These are phyloP conservation scores for Agrochola lota DNA, from an alignment of 2,888 invertebrate species.

Conservation along the genomic window DNA sequence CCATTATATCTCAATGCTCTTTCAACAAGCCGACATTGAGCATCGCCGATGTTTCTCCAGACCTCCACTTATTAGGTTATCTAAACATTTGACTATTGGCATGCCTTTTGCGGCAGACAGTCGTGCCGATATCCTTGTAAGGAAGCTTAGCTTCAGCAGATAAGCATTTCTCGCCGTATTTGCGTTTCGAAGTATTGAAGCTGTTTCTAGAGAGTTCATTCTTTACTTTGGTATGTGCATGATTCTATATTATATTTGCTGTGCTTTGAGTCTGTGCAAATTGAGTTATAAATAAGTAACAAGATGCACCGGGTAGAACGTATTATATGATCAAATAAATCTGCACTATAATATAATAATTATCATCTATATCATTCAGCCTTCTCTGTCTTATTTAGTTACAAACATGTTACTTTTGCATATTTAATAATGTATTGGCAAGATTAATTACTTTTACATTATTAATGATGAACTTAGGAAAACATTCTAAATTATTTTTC, in stretches of 20 bases:
- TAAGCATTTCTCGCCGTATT: constrained; percentile 58
- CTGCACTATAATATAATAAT: not conserved
- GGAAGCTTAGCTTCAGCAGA: constrained; percentile 54
- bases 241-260: constrained; percentile 14
- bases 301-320: not conserved
- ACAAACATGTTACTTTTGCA: not conserved
- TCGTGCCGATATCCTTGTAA: constrained; percentile 63
- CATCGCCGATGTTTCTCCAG: constrained; percentile 54
- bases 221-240: not conserved
- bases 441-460: not conserved
- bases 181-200: constrained; percentile 43
- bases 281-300: constrained; percentile 30
- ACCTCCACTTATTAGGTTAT: constrained; percentile 64
- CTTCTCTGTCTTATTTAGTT: not conserved
- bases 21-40: constrained; percentile 38
- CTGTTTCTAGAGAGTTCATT: constrained; percentile 36
- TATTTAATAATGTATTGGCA: no score
- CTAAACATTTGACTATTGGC: constrained; percentile 64
- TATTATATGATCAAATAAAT: not conserved
- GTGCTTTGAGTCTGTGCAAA: constrained; percentile 7
- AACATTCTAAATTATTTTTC: not conserved
- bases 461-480: no score
- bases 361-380: not conserved
- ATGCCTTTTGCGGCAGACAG: constrained; percentile 64
- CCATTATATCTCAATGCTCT: constrained; percentile 32